Evolutionary conservation across 1,140 invertebrate species (phyloP).

Genomic region (Ips typographus): DNA sequence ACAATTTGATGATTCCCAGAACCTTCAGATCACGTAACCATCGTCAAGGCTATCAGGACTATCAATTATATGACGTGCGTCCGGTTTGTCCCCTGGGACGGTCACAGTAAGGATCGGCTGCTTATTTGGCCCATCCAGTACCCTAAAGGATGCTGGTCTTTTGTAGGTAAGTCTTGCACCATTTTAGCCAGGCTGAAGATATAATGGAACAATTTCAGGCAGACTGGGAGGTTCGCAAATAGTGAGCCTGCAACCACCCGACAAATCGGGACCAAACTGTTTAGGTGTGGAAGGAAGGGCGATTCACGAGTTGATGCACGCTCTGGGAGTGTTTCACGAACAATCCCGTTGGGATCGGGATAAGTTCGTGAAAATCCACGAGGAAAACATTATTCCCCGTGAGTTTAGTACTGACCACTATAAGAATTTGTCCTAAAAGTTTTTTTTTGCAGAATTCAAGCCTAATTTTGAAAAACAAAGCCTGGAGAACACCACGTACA

Average conservation of each 20-base stretch:
- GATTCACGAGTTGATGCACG: slow-evolving; percentile 69
- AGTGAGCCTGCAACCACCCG: slow-evolving; percentile 64
- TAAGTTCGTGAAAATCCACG: slow-evolving; percentile 60
- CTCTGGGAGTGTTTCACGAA: slow-evolving; percentile 67
- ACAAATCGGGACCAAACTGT: slow-evolving; percentile 60
- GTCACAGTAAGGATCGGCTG: slow-evolving; percentile 61
- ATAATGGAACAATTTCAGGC: slow-evolving; percentile 13
- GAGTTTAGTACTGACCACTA: slow-evolving; percentile 26
- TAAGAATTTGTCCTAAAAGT: slow-evolving; percentile 9
- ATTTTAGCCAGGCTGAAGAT: not conserved
- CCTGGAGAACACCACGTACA: slow-evolving; percentile 62
- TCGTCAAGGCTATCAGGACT: slow-evolving; percentile 60
- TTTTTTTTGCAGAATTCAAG: slow-evolving; percentile 56
- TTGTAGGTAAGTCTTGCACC: slow-evolving; percentile 54
- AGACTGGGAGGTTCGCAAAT: slow-evolving; percentile 66
- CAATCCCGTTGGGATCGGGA: slow-evolving; percentile 65
- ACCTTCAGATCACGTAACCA: slow-evolving; percentile 59
- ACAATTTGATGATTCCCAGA: slow-evolving; percentile 50
- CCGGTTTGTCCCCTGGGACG: slow-evolving; percentile 64
- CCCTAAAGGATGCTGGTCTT: slow-evolving; percentile 70
- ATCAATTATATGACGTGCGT: slow-evolving; percentile 65
- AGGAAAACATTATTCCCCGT: slow-evolving; percentile 61
- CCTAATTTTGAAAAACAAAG: slow-evolving; percentile 65
- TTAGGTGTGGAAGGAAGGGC: slow-evolving; percentile 62
- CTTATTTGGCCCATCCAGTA: slow-evolving; percentile 67